Conservation (phyloP, 2,797 vertebrate genomes). For the Atherinosoma microstoma region DNA sequence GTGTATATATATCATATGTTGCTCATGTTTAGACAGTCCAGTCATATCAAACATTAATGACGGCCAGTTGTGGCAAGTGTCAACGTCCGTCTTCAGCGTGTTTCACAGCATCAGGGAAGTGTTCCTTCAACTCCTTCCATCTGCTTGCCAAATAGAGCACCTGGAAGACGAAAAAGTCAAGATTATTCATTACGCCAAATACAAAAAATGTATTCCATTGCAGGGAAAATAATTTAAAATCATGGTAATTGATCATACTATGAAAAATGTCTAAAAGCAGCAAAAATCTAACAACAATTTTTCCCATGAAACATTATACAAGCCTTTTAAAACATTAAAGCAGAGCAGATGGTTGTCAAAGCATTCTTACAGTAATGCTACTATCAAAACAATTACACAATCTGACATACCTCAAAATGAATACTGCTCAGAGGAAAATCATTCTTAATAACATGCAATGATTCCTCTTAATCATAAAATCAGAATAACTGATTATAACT, state of each 20-base stretch:
- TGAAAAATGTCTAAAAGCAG: no score
- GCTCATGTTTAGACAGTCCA: constrained; percentile 84
- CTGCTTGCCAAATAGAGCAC: constrained; percentile 46
- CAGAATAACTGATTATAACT: not conserved
- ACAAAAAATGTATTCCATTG: not conserved
- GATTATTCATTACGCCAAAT: not conserved
- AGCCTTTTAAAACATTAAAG: not conserved
- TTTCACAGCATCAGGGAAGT: constrained; percentile 84
- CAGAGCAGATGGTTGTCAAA: not conserved
- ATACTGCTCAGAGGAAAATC: not conserved
- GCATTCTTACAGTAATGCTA: not conserved
- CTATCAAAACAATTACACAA: not conserved
- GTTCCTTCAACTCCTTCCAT: constrained; percentile 64
- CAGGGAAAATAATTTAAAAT: no score
- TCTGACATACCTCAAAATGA: not conserved
- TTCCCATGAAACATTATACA: no score
- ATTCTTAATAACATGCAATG: not conserved
- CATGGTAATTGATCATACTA: no score
- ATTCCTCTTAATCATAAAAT: not conserved
- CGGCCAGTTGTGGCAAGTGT: constrained; percentile 66
- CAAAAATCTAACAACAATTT: no score
- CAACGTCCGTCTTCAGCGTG: constrained; percentile 69
- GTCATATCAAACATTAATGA: constrained; percentile 83
- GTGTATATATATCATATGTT: constrained; percentile 61
- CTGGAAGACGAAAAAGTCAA: constrained; percentile 51